A percentile compares a stretch with the other conserved stretches of the same genome.
These are phyloP conservation scores for Philonicus albiceps DNA, from an alignment of 2,888 invertebrate genomes.

Conservation along the genomic window DNA sequence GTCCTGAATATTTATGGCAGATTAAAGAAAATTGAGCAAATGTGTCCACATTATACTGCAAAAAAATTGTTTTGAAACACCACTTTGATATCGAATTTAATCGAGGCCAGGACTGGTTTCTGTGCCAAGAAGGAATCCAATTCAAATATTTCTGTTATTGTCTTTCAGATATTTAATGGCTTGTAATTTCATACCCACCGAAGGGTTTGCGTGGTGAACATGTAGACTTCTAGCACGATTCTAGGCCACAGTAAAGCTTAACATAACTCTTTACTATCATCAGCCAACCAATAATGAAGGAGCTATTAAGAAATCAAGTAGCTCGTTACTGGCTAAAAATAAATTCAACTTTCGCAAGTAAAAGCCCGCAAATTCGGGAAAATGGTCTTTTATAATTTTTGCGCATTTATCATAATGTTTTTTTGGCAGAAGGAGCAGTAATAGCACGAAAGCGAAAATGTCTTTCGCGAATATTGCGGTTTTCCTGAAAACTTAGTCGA, in stretches of 20 bases:
- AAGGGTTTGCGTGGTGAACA: background rate
- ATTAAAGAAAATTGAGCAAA: background rate
- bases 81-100: background rate
- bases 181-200: background rate
- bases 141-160: background rate
- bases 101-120: background rate
- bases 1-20: background rate
- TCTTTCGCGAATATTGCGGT: background rate
- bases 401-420: background rate
- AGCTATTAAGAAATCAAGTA: background rate
- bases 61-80: background rate
- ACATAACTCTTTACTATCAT: background rate
- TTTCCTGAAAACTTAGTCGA: background rate
- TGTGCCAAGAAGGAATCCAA: background rate
- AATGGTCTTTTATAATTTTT: slow-evolving; percentile 7
- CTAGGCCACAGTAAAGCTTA: background rate
- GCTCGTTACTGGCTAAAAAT: background rate
- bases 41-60: background rate
- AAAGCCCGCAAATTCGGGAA: background rate
- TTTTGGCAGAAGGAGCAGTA: background rate
- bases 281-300: background rate
- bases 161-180: background rate
- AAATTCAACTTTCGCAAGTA: background rate
- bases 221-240: background rate
- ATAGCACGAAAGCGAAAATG: background rate